A percentile compares a stretch with the other conserved stretches of the same genome.
Evolutionary conservation across 2,888 invertebrate genomes (phyloP).

Genomic region (Pimpla rufipes): DNA sequence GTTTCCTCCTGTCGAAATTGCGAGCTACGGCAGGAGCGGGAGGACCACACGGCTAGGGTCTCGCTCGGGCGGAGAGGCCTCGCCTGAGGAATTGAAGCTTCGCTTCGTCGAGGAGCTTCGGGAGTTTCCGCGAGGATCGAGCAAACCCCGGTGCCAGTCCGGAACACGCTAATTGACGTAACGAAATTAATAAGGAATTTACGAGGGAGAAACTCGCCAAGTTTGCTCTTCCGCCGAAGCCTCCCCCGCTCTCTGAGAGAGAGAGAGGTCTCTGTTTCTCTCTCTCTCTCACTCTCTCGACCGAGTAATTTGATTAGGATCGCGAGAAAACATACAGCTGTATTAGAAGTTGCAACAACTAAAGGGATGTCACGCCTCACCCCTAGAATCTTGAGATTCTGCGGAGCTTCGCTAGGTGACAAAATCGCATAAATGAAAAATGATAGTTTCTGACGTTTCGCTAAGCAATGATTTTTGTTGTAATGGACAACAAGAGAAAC

Average conservation of each 20-base stretch:
- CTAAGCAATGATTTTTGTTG: no score
- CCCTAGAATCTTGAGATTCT: not conserved
- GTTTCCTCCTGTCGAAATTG: slow-evolving; percentile 52
- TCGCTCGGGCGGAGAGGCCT: slow-evolving; percentile 17
- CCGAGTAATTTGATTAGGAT: slow-evolving; percentile 64
- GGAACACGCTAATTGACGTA: slow-evolving; percentile 68
- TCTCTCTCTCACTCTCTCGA: slow-evolving; percentile 12
- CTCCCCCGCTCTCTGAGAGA: slow-evolving; percentile 19
- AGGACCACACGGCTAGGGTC: not conserved
- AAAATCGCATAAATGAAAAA: no score
- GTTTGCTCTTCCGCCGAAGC: slow-evolving; percentile 39
- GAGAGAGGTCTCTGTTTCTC: not conserved
- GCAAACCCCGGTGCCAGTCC: slow-evolving; percentile 47
- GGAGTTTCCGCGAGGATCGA: slow-evolving; percentile 63
- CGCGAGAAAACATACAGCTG: slow-evolving; percentile 50
- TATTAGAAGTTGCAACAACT: slow-evolving; percentile 51
- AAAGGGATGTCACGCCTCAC: not conserved
- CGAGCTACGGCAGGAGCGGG: slow-evolving; percentile 13
- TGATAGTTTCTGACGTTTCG: no score
- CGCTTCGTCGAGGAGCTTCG: slow-evolving; percentile 52
- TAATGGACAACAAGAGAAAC: no score
- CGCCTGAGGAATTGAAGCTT: slow-evolving; percentile 57
- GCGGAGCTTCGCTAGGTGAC: not conserved
- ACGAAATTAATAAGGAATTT: slow-evolving; percentile 69
- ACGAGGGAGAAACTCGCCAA: slow-evolving; percentile 62